Percentiles rank a stretch among this genome's conserved stretches.
phyloP scores from a whole-genome alignment of 2,797 vertebrate genomes.

The Sitta carolinensis region DNA sequence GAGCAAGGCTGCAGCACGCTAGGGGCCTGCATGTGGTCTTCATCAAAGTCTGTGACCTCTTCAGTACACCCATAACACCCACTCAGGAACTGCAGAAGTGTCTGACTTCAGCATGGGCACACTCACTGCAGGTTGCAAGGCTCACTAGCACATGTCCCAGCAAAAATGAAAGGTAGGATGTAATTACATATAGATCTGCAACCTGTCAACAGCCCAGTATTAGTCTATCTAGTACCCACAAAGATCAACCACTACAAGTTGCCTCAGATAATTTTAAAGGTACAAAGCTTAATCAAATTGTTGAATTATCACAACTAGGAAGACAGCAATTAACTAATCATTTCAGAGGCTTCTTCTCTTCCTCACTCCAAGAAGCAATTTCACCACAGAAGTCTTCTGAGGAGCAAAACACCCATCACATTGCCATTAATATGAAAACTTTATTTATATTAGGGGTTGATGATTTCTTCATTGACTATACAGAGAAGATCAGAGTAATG shows the following conservation, averaged over 20 bases:
- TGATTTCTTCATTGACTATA: background rate
- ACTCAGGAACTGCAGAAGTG: background rate
- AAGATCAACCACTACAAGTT: background rate
- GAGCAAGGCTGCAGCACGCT: background rate
- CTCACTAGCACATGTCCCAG: background rate
- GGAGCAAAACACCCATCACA: background rate
- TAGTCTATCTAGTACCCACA: background rate
- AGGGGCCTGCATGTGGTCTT: background rate
- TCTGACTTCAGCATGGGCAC: background rate
- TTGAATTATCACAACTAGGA: background rate
- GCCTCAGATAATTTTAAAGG: background rate
- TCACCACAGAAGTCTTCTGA: background rate
- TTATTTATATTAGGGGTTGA: background rate
- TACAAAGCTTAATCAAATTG: background rate
- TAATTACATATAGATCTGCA: background rate
- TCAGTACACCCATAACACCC: fast-evolving
- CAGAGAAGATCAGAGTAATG: background rate
- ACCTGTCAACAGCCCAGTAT: background rate
- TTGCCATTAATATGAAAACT: background rate
- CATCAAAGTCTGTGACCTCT: background rate
- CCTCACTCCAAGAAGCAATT: background rate
- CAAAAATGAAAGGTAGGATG: background rate
- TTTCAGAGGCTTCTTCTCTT: background rate
- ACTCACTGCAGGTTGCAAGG: background rate
- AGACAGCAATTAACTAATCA: background rate